Percentiles rank a stretch among this genome's conserved stretches.
Evolutionary conservation across 2,797 vertebrate species (phyloP).

Genomic region (Passerculus sandwichensis): DNA sequence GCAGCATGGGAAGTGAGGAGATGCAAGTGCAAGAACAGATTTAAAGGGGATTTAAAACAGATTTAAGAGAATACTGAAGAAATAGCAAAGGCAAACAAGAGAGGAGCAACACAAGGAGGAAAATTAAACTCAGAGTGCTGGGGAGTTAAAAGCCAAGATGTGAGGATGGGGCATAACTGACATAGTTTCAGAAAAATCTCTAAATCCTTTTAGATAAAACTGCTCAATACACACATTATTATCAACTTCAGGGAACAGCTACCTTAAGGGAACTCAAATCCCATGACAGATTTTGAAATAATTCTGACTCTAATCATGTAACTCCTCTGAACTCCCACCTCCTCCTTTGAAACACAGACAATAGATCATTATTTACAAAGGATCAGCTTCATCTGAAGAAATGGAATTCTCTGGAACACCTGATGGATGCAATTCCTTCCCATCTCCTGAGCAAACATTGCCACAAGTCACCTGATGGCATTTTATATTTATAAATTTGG

Average conservation of each 20-base stretch:
- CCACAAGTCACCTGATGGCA: neutral
- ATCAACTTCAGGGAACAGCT: neutral
- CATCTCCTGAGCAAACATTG: neutral
- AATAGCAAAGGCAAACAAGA: neutral
- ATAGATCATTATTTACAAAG: conserved; percentile 13
- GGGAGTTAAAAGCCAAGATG: neutral
- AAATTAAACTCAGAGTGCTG: neutral
- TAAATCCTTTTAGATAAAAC: neutral
- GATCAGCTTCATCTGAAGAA: neutral
- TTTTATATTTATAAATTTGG: neutral
- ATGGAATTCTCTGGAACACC: neutral
- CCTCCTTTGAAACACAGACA: neutral
- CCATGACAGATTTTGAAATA: neutral
- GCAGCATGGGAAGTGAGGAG: neutral
- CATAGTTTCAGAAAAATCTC: neutral
- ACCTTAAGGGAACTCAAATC: conserved; percentile 29
- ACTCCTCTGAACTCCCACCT: conserved; percentile 3
- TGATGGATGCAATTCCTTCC: neutral
- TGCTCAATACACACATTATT: neutral
- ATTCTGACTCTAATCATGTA: neutral
- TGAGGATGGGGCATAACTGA: neutral
- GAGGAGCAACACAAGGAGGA: neutral
- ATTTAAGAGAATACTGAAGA: neutral
- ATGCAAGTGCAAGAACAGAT: neutral
- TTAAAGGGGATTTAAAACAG: neutral